phyloP scores from a whole-genome alignment of 1,140 invertebrate species.

The Parapsyche elsis region DNA sequence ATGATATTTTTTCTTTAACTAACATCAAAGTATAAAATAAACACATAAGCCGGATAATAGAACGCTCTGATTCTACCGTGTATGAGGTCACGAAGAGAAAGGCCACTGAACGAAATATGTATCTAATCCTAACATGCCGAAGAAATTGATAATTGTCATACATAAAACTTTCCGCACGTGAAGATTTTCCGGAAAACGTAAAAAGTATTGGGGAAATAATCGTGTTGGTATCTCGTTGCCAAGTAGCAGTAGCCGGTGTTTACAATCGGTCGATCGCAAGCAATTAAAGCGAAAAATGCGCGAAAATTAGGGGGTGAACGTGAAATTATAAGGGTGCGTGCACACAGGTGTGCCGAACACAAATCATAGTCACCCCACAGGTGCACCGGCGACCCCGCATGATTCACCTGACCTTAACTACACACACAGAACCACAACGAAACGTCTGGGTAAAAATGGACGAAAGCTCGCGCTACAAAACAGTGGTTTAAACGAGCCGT shows the following conservation, averaged over 20 bases:
- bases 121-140: too few relatives aligned
- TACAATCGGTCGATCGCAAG: too few relatives aligned
- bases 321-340: not conserved
- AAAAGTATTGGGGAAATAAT: too few relatives aligned
- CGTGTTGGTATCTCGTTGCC: not conserved
- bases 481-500: not conserved
- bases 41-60: too few relatives aligned
- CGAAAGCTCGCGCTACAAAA: not conserved
- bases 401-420: constrained; percentile 37
- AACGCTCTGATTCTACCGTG: too few relatives aligned
- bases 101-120: too few relatives aligned
- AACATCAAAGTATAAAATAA: too few relatives aligned
- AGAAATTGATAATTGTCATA: too few relatives aligned
- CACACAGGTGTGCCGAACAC: not conserved
- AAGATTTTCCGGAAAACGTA: too few relatives aligned
- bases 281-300: not conserved
- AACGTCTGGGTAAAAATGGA: not conserved
- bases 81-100: too few relatives aligned
- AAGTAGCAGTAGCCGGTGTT: not conserved
- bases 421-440: not conserved
- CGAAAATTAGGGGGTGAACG: not conserved
- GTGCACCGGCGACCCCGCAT: not conserved
- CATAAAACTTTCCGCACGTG: too few relatives aligned
- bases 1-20: too few relatives aligned
- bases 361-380: constrained; percentile 34